Conservation (phyloP, 2,888 invertebrate species). For the Drosophila robusta region DNA sequence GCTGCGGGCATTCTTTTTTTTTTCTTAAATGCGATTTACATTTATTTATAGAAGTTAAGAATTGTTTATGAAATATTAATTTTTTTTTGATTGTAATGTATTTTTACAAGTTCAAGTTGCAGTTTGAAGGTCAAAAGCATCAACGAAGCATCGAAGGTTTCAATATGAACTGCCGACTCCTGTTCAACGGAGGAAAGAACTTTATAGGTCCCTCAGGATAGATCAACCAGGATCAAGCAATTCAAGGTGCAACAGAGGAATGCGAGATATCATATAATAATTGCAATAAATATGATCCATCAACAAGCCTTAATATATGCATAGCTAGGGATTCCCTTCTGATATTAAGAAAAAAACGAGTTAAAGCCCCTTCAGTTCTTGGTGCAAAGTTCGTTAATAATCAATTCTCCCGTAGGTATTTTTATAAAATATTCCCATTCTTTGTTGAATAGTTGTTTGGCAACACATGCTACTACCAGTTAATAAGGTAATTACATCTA, state of each 20-base stretch:
- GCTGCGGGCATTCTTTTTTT: constrained; percentile 22
- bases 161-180: too few relatives aligned
- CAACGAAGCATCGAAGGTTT: too few relatives aligned
- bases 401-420: background rate
- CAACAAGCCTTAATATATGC: background rate
- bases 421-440: constrained; percentile 17
- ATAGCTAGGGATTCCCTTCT: background rate
- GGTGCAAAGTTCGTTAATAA: background rate
- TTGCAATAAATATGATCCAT: too few relatives aligned
- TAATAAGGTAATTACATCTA: constrained; percentile 14
- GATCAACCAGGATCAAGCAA: background rate
- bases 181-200: too few relatives aligned
- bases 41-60: constrained; percentile 21
- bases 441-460: background rate
- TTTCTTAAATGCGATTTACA: constrained; percentile 22
- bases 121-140: constrained; percentile 24
- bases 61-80: background rate
- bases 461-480: constrained; percentile 1
- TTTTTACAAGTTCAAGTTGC: constrained; percentile 40
- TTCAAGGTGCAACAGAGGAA: too few relatives aligned
- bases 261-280: too few relatives aligned
- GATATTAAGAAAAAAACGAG: background rate
- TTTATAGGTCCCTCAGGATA: background rate
- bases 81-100: constrained; percentile 1
- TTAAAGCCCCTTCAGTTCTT: background rate